Base-by-base conservation (phyloP, 2,888 invertebrate species). In the Pterobdella sp. region DNA sequence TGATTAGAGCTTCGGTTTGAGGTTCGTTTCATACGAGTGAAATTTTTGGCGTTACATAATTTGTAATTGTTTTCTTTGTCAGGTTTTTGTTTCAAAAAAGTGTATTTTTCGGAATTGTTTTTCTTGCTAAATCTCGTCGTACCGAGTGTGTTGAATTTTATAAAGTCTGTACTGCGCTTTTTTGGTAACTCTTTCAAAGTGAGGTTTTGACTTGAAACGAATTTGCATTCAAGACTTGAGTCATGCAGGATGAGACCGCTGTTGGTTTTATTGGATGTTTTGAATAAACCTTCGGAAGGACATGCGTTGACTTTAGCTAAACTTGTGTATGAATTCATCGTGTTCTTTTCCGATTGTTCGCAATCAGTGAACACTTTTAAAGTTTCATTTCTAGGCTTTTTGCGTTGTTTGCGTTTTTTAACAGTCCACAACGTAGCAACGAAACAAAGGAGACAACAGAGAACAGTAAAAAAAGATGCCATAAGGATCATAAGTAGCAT, bases 391-490 rank as follows among this genome's bases (percentile, higher is more conserved):
- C 60, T 4, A 26, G 60, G 60, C 60, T 56, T 56, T 56, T 56
- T 56, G n/a, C 60, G 60, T 56, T 56, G 60, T 22, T 56, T 56
- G 60, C 60, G 60, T 56, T 56, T 56, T 56, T 22, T 56, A 22
- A 26, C 60, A 26, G 18, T n/a, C 3, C 60, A 26, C n/a, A 56
- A n/a, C 60, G 26, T 22, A 22, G 60, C 3, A 22, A 22, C 60
- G 7, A n/a, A 22, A 22, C 60, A 56, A 14, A 56, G n/a, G 26
- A 56, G 60, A 56, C 60, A 56, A 56, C 18, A 26, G n/a, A 56
- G n/a, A 26, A 22, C 4, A n/a, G 26, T 4, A n/a, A 56, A 56
- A 4, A 56, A 3, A 18, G 10, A 56, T 4, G n/a, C 26, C 3
- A 22, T 26, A n/a, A 56, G 18, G 60, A 4, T 56, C n/a, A 56